Evolutionary conservation across 2,113 vertebrate genomes (phyloP).

Genomic region (Acinonyx jubatus): DNA sequence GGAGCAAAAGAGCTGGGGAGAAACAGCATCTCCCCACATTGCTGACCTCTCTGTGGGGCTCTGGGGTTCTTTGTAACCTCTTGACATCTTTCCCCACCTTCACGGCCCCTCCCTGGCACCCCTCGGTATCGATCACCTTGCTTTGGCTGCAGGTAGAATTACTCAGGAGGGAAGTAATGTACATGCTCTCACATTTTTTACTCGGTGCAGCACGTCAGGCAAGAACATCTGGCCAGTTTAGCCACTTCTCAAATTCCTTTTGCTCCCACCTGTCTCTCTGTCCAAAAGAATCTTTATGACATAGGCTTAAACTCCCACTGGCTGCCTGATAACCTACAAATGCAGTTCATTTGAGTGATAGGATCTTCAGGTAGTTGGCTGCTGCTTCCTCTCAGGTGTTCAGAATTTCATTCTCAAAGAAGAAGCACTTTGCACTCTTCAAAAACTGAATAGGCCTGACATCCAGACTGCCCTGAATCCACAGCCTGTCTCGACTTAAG

Average conservation of each 20-base stretch:
- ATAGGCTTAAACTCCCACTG: background rate
- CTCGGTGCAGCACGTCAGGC: background rate
- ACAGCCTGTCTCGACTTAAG: background rate
- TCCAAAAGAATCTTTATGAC: background rate
- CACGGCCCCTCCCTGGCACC: background rate
- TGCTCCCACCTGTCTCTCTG: background rate
- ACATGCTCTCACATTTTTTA: background rate
- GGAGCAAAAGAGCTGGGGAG: background rate
- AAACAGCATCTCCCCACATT: background rate
- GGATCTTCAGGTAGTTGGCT: background rate
- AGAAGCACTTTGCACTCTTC: background rate
- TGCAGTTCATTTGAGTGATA: background rate
- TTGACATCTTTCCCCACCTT: background rate
- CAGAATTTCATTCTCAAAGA: background rate
- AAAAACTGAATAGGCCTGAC: background rate
- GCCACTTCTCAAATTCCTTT: background rate
- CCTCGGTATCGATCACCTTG: background rate
- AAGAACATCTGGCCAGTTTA: background rate
- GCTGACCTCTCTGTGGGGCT: background rate
- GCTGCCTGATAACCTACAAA: background rate
- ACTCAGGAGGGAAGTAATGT: background rate
- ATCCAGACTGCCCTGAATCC: background rate
- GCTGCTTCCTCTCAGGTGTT: background rate
- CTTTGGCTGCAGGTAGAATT: background rate
- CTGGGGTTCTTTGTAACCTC: background rate